Evolutionary conservation across 2,113 vertebrate genomes (phyloP).

Genomic region (Eulemur macaco): DNA sequence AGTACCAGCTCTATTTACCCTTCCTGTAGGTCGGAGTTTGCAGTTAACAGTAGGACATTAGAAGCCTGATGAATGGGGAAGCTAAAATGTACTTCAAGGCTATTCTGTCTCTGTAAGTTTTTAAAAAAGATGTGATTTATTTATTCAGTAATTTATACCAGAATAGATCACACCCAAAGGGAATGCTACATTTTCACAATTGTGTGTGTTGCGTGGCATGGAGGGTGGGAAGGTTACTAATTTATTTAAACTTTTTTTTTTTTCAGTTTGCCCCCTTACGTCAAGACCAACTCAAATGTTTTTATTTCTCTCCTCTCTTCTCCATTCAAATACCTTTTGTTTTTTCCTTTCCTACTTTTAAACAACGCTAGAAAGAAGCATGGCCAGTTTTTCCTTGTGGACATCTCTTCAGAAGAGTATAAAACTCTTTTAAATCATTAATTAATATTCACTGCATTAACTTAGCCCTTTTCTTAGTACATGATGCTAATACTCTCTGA

Average conservation of each 20-base stretch:
- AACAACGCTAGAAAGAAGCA: neutral
- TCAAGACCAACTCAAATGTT: neutral
- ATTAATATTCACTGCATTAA: neutral
- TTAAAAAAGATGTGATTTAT: neutral
- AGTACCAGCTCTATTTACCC: rapidly evolving
- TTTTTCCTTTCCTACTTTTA: neutral
- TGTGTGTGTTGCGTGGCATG: rapidly evolving
- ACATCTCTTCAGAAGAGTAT: neutral
- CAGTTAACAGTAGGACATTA: no score
- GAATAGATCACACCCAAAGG: neutral
- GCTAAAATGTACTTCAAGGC: neutral
- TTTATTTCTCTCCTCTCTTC: neutral
- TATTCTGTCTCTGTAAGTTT: neutral
- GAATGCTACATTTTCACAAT: rapidly evolving
- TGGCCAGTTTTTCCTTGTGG: rapidly evolving
- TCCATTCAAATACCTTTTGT: neutral
- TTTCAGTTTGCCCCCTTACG: neutral
- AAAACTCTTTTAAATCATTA: neutral
- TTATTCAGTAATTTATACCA: neutral
- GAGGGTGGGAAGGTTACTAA: no score
- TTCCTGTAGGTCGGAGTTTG: neutral
- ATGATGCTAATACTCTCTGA: neutral
- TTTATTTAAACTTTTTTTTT: neutral
- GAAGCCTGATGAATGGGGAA: neutral
- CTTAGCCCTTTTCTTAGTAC: neutral